Percentiles rank a stretch among this genome's conserved stretches.
These are phyloP conservation scores for Perognathus longimembris DNA, from an alignment of 2,113 vertebrate species.

Conservation along the genomic window DNA sequence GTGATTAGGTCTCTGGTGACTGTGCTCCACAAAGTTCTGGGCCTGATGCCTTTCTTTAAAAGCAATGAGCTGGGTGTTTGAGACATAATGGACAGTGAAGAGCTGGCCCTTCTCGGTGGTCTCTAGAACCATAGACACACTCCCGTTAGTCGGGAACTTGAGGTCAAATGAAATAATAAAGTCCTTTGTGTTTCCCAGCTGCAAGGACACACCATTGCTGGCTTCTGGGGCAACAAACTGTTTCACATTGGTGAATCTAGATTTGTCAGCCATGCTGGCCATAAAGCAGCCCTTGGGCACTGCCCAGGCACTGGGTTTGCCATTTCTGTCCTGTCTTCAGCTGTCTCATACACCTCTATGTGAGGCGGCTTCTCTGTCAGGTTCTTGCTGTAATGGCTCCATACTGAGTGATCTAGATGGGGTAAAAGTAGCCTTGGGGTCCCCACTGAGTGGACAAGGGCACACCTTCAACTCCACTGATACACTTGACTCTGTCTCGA, in stretches of 20 bases:
- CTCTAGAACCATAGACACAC: slow-evolving; percentile 94
- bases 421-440: slow-evolving; percentile 99
- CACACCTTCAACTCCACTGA: slow-evolving; percentile 98
- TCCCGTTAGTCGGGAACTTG: slow-evolving; percentile 94
- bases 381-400: slow-evolving; percentile 99
- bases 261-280: slow-evolving; percentile 89
- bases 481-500: slow-evolving; percentile 97
- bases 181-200: slow-evolving; percentile 94
- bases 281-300: slow-evolving; percentile 93
- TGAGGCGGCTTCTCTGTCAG: slow-evolving; percentile 95
- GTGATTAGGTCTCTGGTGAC: slow-evolving; percentile 96
- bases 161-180: slow-evolving; percentile 97
- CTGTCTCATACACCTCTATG: slow-evolving; percentile 94
- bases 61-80: slow-evolving; percentile 93
- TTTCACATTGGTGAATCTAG: slow-evolving; percentile 89
- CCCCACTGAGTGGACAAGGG: slow-evolving; percentile 99
- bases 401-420: slow-evolving; percentile 99
- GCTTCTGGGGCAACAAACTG: slow-evolving; percentile 93
- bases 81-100: slow-evolving; percentile 95
- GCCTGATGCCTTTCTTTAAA: slow-evolving; percentile 92
- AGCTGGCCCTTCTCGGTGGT: slow-evolving; percentile 94
- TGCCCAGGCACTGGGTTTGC: slow-evolving; percentile 86
- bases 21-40: slow-evolving; percentile 93
- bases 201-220: slow-evolving; percentile 93
- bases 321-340: slow-evolving; percentile 87